Evolutionary conservation across 2,888 invertebrate species (phyloP).

Genomic region (Galeopsomyia nigrocyanea): DNA sequence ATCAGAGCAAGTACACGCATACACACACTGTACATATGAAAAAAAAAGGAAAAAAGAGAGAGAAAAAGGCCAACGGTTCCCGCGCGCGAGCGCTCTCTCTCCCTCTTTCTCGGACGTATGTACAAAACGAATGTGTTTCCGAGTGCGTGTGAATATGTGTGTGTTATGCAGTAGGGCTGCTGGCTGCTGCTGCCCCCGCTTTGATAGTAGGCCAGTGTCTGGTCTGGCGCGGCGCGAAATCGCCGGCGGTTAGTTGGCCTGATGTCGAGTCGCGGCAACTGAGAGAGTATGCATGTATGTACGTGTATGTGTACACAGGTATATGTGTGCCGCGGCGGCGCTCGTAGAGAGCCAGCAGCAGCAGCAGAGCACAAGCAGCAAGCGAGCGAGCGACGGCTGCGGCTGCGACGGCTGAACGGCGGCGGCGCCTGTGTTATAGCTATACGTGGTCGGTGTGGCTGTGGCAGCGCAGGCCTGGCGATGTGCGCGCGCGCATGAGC

Average conservation of each 20-base stretch:
- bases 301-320: not conserved
- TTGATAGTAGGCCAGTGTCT: too few relatives aligned
- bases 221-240: slow-evolving; percentile 8
- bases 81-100: not conserved
- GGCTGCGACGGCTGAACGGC: not conserved
- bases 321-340: slow-evolving; percentile 16
- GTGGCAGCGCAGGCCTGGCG: not conserved
- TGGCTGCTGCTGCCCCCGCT: too few relatives aligned
- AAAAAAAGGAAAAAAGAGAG: not conserved
- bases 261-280: slow-evolving; percentile 1
- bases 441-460: not conserved
- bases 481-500: slow-evolving; percentile 1
- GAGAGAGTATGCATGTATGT: too few relatives aligned
- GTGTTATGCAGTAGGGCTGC: not conserved
- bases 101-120: not conserved
- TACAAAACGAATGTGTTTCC: too few relatives aligned
- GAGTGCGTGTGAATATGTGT: not conserved
- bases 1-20: too few relatives aligned
- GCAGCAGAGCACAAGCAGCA: too few relatives aligned
- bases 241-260: not conserved
- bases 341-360: slow-evolving; percentile 8
- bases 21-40: not conserved
- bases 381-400: slow-evolving; percentile 8
- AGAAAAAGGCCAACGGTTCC: not conserved
- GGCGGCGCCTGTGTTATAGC: not conserved